Evolutionary conservation across 2,797 vertebrate genomes (phyloP).

Genomic region (Gallinago stenura): DNA sequence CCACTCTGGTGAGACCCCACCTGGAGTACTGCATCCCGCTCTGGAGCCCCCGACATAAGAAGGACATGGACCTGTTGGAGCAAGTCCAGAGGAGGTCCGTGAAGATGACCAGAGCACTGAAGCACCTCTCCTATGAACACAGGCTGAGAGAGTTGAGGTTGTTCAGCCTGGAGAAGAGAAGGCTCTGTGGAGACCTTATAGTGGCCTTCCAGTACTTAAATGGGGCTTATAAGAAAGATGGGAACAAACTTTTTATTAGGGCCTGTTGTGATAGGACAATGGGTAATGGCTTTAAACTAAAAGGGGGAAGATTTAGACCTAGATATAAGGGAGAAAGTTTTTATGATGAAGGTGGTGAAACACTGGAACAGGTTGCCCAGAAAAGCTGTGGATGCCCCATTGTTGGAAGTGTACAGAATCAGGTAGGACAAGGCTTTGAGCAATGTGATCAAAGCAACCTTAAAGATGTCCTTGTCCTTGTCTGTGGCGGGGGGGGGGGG

Average conservation of each 20-base stretch:
- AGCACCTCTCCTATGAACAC: not conserved
- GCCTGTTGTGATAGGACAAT: not conserved
- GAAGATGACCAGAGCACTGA: not conserved
- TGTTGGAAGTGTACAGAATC: not conserved
- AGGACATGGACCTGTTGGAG: accelerated
- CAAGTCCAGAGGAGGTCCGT: accelerated
- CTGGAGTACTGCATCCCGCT: accelerated
- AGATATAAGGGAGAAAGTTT: not conserved
- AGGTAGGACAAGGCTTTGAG: not conserved
- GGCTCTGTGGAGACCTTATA: not conserved
- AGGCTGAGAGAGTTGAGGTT: too few relatives aligned
- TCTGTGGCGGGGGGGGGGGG: too few relatives aligned
- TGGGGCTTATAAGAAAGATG: not conserved
- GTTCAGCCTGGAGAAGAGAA: not conserved
- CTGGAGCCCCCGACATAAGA: not conserved
- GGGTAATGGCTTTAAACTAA: not conserved
- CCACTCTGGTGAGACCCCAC: accelerated
- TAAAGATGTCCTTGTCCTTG: not conserved
- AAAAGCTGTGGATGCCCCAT: not conserved
- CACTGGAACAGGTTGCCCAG: not conserved
- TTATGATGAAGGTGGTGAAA: accelerated
- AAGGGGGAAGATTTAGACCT: not conserved
- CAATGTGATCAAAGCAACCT: not conserved
- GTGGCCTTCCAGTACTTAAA: not conserved
- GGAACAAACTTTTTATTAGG: not conserved